Conservation (phyloP, 2,888 invertebrate genomes). For the Flexamia atlantica region DNA sequence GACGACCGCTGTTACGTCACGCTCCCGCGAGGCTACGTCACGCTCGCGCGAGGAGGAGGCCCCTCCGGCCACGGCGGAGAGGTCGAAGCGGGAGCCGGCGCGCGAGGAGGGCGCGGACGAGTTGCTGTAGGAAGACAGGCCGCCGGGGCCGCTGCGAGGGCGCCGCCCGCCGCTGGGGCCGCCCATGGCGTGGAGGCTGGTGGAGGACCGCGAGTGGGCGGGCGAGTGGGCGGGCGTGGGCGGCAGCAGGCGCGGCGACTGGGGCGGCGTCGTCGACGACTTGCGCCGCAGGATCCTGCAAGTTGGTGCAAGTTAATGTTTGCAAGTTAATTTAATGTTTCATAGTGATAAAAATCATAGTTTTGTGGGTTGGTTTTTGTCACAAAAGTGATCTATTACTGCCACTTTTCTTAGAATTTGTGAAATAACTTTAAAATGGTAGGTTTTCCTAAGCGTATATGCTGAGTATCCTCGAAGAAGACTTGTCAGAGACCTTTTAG, state of each 20-base stretch:
- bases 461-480: too few species aligned
- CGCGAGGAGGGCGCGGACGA: slow-evolving; percentile 69
- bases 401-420: too few species aligned
- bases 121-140: slow-evolving; percentile 86
- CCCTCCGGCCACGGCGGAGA: slow-evolving; percentile 46
- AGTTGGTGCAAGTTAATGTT: slow-evolving; percentile 43
- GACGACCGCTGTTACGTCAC: slow-evolving; percentile 65
- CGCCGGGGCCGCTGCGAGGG: slow-evolving; percentile 88
- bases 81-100: slow-evolving; percentile 69
- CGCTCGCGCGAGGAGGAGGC: slow-evolving; percentile 71
- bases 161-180: slow-evolving; percentile 72
- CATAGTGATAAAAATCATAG: too few species aligned
- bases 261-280: slow-evolving; percentile 73
- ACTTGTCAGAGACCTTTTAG: too few species aligned
- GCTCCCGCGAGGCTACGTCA: slow-evolving; percentile 69
- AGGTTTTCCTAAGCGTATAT: too few species aligned
- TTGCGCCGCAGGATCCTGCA: slow-evolving; percentile 73
- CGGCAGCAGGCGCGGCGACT: slow-evolving; percentile 74
- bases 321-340: too few species aligned
- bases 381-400: too few species aligned
- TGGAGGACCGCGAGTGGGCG: slow-evolving; percentile 76
- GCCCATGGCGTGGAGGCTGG: slow-evolving; percentile 61
- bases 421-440: too few species aligned
- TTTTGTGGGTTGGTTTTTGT: too few species aligned
- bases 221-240: slow-evolving; percentile 69